A percentile compares a stretch with the other conserved stretches of the same genome.
Conservation (phyloP, 2,888 invertebrate species). For the Nezara viridula region DNA sequence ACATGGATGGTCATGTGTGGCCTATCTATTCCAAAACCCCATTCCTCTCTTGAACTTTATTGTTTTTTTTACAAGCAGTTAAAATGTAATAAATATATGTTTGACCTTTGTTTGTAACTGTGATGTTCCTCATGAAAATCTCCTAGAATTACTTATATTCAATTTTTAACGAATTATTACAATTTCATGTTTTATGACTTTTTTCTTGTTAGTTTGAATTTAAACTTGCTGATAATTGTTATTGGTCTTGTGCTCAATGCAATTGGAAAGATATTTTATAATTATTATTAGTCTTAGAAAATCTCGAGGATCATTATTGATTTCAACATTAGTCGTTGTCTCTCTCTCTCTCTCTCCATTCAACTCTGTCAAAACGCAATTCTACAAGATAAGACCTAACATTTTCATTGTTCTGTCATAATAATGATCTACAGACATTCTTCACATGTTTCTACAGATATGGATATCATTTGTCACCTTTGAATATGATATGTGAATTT, state of each 20-base stretch:
- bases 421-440: too few species aligned
- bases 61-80: background rate
- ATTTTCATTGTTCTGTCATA: too few species aligned
- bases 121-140: background rate
- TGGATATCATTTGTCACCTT: too few species aligned
- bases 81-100: background rate
- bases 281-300: too few species aligned
- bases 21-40: background rate
- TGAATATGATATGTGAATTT: too few species aligned
- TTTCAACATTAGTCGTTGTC: too few species aligned
- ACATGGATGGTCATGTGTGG: background rate
- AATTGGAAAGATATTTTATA: background rate
- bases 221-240: background rate
- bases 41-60: slow-evolving; percentile 23
- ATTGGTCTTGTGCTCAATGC: background rate
- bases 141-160: background rate
- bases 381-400: too few species aligned
- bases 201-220: background rate
- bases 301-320: too few species aligned
- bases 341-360: too few species aligned
- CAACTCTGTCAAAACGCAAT: too few species aligned
- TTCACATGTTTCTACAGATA: too few species aligned
- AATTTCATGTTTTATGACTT: background rate
- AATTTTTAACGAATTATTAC: background rate
- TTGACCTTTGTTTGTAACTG: background rate